Conservation (phyloP, 2,113 vertebrate species). For the Solea solea region DNA sequence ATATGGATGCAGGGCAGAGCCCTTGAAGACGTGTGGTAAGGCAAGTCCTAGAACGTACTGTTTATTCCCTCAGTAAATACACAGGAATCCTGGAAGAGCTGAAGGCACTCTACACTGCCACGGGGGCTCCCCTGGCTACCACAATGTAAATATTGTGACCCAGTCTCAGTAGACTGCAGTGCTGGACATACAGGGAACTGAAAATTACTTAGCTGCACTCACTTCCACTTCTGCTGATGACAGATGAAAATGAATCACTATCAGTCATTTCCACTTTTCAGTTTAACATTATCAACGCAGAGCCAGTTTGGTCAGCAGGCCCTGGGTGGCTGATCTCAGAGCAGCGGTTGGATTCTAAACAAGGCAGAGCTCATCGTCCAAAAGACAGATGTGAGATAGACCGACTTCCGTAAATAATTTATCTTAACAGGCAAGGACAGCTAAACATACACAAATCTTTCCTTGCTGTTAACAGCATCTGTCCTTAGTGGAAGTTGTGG, state of each 20-base stretch:
- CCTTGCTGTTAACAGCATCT: neutral
- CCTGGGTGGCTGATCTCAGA: slow-evolving; percentile 3
- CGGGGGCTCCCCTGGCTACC: slow-evolving; percentile 23
- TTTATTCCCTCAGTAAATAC: slow-evolving; percentile 70
- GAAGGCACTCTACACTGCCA: neutral
- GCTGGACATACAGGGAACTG: neutral
- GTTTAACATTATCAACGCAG: slow-evolving; percentile 20
- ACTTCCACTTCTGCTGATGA: neutral
- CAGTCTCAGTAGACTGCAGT: neutral
- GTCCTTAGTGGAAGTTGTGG: neutral
- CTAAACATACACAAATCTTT: slow-evolving; percentile 33
- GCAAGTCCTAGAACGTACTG: slow-evolving; percentile 53
- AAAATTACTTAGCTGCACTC: neutral
- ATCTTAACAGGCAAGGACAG: slow-evolving; percentile 36
- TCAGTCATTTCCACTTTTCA: neutral
- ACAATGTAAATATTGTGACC: slow-evolving; percentile 39
- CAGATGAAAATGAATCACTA: neutral
- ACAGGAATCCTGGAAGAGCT: slow-evolving; percentile 31
- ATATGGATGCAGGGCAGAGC: slow-evolving; percentile 29
- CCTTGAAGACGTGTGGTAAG: slow-evolving; percentile 55
- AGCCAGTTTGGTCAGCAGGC: neutral
- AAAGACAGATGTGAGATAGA: neutral
- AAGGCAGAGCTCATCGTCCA: too few species aligned
- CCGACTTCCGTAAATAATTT: slow-evolving; percentile 68
- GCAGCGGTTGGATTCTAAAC: too few species aligned